Evolutionary conservation across 2,888 invertebrate species (phyloP), one percentile per base, ranked within the genome.

Genomic region (Diarsia dahlii): DNA sequence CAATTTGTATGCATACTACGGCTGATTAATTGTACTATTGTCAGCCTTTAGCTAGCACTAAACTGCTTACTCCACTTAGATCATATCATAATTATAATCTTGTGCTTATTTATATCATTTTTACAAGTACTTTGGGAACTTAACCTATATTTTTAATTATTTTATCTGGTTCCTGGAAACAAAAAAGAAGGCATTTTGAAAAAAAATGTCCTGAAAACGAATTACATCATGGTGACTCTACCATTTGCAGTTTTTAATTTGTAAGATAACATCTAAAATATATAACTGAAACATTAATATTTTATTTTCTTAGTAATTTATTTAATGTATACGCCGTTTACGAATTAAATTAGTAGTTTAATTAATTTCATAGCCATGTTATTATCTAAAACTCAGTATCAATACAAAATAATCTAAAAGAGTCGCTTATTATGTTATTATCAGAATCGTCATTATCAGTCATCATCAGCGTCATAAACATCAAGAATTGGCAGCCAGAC

Each of bases 21-120:
- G 34, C n/a, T 68, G 28, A 12, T 28, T 76, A 81, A 82, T 82
- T 84, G 84, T 84, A 63, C 76, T 68, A 82, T 82, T 82, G 82
- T 82, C 23, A 80, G 64, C 50, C 10, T 64, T 80, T 72, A n/a
- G 20, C 15, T 20, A 1, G 23, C 39, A 62, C 71, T 56, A 56
- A 58, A 64, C 80, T 80, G 56, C 72, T 64, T 15, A 74, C 15
- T 20, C 13, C 9, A 34, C 4, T 46, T 46, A 20, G 15, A 20
- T 20, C 4, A 39, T 39, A 1, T 5, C 39, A 39, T 48, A 15
- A n/a, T 77, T 23, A 39, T 48, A 15, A n/a, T 77, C 20, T 58
- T 45, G 28, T 52, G 18, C 20, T 2, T 70, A 34, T 9, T 46
- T 18, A n/a, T 54, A 5, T 10, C n/a, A 2, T 39, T 39, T 39